phyloP scores from a whole-genome alignment of 2,888 invertebrate genomes.

The Craniophora ligustri region DNA sequence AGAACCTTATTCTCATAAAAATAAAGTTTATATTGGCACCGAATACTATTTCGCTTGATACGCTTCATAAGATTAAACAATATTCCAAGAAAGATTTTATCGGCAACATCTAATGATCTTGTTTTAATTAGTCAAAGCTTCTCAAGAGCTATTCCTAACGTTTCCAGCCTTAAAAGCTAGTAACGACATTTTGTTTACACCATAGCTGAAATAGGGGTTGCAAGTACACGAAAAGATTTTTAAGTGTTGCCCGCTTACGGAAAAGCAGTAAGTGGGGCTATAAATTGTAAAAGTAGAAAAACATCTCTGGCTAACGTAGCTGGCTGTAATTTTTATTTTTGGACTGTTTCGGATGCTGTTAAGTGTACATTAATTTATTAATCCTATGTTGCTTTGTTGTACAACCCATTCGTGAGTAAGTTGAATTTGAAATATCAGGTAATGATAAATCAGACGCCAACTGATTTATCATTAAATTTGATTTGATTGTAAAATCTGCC shows the following conservation, averaged over 20 bases:
- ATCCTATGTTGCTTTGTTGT: too few relatives aligned
- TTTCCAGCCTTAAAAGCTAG: slow-evolving; percentile 16
- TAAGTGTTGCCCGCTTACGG: slow-evolving; percentile 75
- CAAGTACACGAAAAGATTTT: slow-evolving; percentile 69
- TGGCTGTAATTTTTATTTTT: slow-evolving; percentile 59
- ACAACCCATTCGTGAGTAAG: too few relatives aligned
- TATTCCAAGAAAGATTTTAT: not conserved
- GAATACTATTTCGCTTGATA: not conserved
- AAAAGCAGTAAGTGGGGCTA: slow-evolving; percentile 79
- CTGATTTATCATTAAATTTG: too few relatives aligned
- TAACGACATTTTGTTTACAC: slow-evolving; percentile 19
- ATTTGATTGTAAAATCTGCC: too few relatives aligned
- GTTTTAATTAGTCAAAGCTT: not conserved
- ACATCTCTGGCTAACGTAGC: slow-evolving; percentile 61
- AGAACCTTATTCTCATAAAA: too few relatives aligned
- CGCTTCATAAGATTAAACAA: not conserved
- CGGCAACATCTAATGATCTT: not conserved
- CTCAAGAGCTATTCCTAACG: not conserved
- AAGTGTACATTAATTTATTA: not conserved
- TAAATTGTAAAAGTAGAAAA: slow-evolving; percentile 80
- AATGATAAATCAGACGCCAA: too few relatives aligned
- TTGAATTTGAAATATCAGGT: too few relatives aligned
- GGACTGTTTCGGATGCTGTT: slow-evolving; percentile 4
- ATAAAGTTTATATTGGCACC: not conserved
- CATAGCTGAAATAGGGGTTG: slow-evolving; percentile 49